Evolutionary conservation across 2,113 vertebrate genomes (phyloP).

Genomic region (Trogon surrucura): DNA sequence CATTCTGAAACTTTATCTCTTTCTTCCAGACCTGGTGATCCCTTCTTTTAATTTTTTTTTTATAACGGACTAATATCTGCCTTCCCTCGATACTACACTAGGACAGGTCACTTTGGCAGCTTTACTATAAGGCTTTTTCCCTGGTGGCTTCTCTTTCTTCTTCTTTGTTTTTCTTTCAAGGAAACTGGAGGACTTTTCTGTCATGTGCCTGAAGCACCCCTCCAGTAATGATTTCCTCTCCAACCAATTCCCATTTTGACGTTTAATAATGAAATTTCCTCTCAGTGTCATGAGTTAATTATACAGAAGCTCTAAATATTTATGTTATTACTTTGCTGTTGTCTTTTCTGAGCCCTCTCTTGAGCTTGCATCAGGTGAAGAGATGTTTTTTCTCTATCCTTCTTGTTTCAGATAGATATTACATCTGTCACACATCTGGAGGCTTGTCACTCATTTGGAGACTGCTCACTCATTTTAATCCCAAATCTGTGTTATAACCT

Average conservation of each 20-base stretch:
- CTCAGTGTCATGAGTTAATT: neutral
- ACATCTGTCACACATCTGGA: neutral
- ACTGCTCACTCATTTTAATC: neutral
- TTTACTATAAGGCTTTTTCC: neutral
- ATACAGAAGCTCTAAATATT: neutral
- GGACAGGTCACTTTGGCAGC: neutral
- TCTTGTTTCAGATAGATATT: neutral
- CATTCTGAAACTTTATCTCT: neutral
- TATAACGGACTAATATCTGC: neutral
- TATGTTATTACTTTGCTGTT: neutral
- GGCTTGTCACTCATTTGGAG: neutral
- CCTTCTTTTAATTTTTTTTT: neutral
- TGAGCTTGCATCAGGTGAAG: neutral
- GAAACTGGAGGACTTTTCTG: neutral
- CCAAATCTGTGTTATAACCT: neutral
- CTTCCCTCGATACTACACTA: neutral
- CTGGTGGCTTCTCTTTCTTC: neutral
- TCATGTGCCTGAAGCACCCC: neutral
- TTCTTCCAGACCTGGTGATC: neutral
- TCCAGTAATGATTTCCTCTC: neutral
- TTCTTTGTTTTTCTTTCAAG: neutral
- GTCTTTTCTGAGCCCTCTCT: neutral
- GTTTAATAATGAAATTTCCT: neutral
- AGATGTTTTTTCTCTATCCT: neutral
- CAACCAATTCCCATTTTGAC: neutral